phyloP scores from a whole-genome alignment of 2,888 invertebrate species.

The Caenorhabditis becei region DNA sequence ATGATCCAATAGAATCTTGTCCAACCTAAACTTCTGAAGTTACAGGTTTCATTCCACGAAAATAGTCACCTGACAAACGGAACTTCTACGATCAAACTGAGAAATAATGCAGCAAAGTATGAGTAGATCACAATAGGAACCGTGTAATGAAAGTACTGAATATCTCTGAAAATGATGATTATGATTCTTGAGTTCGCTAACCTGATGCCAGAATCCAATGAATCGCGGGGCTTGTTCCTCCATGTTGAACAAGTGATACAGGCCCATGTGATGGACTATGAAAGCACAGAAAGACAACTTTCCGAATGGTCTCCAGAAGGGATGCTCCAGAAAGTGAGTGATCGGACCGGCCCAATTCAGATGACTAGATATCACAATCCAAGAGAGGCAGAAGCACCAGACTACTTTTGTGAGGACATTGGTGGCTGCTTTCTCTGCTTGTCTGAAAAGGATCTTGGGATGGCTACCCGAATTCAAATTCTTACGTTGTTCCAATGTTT shows the following conservation, averaged over 20 bases:
- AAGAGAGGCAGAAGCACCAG: slow-evolving; percentile 82
- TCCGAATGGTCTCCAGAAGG: slow-evolving; percentile 90
- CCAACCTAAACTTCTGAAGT: slow-evolving; percentile 6
- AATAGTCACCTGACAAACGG: slow-evolving; percentile 42
- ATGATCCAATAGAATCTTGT: slow-evolving; percentile 23
- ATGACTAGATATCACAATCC: slow-evolving; percentile 83
- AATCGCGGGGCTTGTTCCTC: slow-evolving; percentile 41
- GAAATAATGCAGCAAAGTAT: slow-evolving; percentile 54
- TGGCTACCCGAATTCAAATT: not conserved
- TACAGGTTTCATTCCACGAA: not conserved
- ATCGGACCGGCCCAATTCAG: slow-evolving; percentile 83
- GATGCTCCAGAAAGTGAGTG: slow-evolving; percentile 89
- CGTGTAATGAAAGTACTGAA: slow-evolving; percentile 41
- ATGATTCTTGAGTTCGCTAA: not conserved
- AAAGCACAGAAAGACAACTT: slow-evolving; percentile 94
- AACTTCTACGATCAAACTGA: slow-evolving; percentile 59
- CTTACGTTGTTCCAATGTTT: slow-evolving; percentile 9
- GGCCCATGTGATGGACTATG: slow-evolving; percentile 83
- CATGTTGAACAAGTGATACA: slow-evolving; percentile 54
- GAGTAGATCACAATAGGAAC: slow-evolving; percentile 33
- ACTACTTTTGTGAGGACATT: slow-evolving; percentile 74
- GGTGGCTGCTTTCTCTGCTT: slow-evolving; percentile 13
- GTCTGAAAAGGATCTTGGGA: slow-evolving; percentile 14
- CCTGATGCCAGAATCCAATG: slow-evolving; percentile 39
- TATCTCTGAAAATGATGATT: not conserved